Percentiles rank a stretch among this genome's conserved stretches.
Evolutionary conservation across 1,140 invertebrate species (phyloP).

Genomic region (Lithobius niger): DNA sequence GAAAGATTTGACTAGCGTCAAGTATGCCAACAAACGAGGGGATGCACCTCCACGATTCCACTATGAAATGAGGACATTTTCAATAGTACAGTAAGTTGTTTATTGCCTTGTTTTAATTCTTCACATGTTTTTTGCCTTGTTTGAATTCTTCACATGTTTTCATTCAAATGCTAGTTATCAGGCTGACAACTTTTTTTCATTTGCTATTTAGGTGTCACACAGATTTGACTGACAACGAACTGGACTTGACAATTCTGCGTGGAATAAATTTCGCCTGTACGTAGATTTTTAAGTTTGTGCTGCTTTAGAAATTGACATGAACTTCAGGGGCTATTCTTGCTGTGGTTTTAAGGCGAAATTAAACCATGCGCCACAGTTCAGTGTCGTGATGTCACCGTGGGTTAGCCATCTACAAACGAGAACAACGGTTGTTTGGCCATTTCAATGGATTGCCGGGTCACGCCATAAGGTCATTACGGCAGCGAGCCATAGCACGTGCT

Average conservation of each 20-base stretch:
- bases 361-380: not conserved
- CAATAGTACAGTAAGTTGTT: conserved; percentile 62
- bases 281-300: conserved; percentile 5
- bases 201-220: conserved; percentile 52
- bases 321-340: not conserved
- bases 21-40: conserved; percentile 47
- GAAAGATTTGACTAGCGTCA: conserved; percentile 76
- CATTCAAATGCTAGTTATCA: not conserved
- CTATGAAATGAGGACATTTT: conserved; percentile 78
- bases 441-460: not conserved
- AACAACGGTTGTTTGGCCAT: not conserved
- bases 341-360: not conserved
- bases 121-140: not conserved
- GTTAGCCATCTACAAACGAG: not conserved
- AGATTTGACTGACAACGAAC: conserved; percentile 78
- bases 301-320: not conserved
- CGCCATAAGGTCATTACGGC: too few relatives aligned
- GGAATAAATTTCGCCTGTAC: conserved; percentile 64
- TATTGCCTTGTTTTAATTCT: conserved; percentile 9
- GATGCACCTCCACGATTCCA: conserved; percentile 67
- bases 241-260: conserved; percentile 71
- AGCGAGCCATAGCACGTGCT: too few relatives aligned
- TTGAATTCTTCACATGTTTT: conserved; percentile 11
- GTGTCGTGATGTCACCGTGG: not conserved
- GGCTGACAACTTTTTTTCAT: not conserved